Evolutionary conservation across 1,140 invertebrate species (phyloP), one percentile per base, ranked within the genome.

Genomic region (Procambarus clarkii): DNA sequence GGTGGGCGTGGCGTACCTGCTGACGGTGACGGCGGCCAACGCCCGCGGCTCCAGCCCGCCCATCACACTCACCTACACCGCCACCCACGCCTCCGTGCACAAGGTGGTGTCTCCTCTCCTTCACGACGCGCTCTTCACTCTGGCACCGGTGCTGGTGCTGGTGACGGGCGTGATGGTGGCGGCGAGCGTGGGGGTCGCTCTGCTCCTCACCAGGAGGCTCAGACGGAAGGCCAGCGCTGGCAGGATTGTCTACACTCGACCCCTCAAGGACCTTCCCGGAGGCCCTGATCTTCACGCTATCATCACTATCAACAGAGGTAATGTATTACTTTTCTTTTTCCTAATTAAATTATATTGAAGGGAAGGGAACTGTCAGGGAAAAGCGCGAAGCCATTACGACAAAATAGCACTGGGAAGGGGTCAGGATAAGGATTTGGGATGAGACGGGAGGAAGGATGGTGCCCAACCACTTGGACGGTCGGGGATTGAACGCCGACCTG

Each of bases 1-100:
- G 88, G 95, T 97, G 3, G 97, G 97, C 45, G 96, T 95, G 24
- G 96, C 96, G 92, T 97, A 97, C 94, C 95, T 96, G 88, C 96
- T 97, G 89, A 94, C 95, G 48, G 94, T 96, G 48, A 96, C 95
- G 93, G 96, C 96, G 44, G 95, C 95, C 83, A 96, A 96, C 94
- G 94, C 95, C 81, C 96, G 96, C 92, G 96, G 96, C 2, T 94
- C 95, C 9, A 96, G 95, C 58, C 95, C 95, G 89, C 96, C 97
- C 5, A 96, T 96, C 11, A 96, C 97, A 24, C 96, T 98, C 64
- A 78, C 79, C 2, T 92, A 92, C 81, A 88, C 76, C 24, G 60
- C 86, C 21, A 78, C 15, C 18, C 18, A n/a, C 24, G 83, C 58
- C 24, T 69, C 83, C 21, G 83, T 60, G 5, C n/a, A 69, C 64